Base-by-base conservation (phyloP, 64 coral and sea anemone genomes). In the Dendrophyllia cribrosa region DNA sequence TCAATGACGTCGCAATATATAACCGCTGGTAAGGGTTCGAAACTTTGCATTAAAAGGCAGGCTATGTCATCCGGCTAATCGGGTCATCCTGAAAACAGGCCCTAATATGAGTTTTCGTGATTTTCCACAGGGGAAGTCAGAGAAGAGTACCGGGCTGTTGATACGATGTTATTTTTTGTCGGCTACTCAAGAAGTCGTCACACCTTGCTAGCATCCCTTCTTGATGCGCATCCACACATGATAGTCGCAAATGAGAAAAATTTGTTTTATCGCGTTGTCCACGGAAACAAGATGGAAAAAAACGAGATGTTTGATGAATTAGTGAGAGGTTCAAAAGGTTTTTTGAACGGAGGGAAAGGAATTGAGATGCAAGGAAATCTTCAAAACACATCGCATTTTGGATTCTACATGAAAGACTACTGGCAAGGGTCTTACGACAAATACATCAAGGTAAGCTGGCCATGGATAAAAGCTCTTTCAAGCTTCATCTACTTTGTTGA, bases 311-410 rank as follows among this genome's bases (percentile, higher is more conserved):
- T 70, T 34, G 67, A 70, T 23, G 23, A 24, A 10, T 70, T 70
- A 43, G 67, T 70, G 67, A 23, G 23, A 70, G 67, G 11, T 7
- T 70, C 67, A 43, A 7, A 70, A 34, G 2, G 21, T 70, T 70
- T 70, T 4, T 4, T 70, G 22, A 70, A 70, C 34, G 67, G 67
- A 43, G 67, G 67, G 7, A 70, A 70, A 11, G 25, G 67, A 0
- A 70, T 70, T 8, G 25, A 10, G 3, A 70, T 70, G 67, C 11
- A 43, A 10, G 67, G 67, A 26, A 70, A n/a, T 10, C n/a, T 70
- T 34, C n/a, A 70, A 70, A 70, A 70, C 67, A 70, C 67, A 70
- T 24, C 67, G 23, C 67, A 70, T 34, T 70, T 70, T 70, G 67
- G 67, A 25, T 70, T 70, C 24, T 70, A 10, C n/a, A 70, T 70